Conservation (phyloP, 2,888 invertebrate genomes). For the Notocelia uddmanniana region DNA sequence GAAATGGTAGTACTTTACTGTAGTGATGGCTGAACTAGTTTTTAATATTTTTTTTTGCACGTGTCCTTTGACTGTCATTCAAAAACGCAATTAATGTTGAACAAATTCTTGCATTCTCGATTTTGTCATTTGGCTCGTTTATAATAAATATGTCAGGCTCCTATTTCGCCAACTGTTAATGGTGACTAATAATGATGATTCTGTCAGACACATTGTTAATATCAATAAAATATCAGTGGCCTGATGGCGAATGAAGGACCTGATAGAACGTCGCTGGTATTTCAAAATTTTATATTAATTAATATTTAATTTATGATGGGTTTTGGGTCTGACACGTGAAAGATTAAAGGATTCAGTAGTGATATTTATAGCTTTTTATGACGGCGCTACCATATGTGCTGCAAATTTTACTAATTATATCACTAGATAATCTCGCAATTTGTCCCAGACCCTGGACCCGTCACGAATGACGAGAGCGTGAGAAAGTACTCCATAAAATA, state of each 20-base stretch:
- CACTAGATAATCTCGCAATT: neutral
- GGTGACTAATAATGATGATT: too few relatives aligned
- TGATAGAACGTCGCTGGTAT: neutral
- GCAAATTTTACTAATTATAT: neutral
- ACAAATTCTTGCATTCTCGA: too few relatives aligned
- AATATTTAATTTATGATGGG: too few relatives aligned
- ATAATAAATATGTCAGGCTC: too few relatives aligned
- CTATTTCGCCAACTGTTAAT: too few relatives aligned
- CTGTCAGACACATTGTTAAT: too few relatives aligned
- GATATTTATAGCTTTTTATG: neutral
- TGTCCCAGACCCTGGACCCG: neutral
- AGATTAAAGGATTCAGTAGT: neutral
- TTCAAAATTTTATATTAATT: neutral
- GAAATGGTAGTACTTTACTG: neutral
- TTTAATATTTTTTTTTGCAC: too few relatives aligned
- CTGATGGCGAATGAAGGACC: neutral
- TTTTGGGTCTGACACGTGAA: neutral
- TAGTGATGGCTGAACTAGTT: slow-evolving; percentile 12
- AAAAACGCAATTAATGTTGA: too few relatives aligned
- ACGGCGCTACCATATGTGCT: too few relatives aligned
- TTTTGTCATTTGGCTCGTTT: too few relatives aligned
- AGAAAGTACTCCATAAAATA: neutral
- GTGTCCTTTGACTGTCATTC: too few relatives aligned
- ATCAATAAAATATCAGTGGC: too few relatives aligned
- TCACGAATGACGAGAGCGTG: neutral